Evolutionary conservation across 2,797 vertebrate genomes (phyloP), one percentile per base, ranked within the genome.

Genomic region (Neosilurus mollespiculum): DNA sequence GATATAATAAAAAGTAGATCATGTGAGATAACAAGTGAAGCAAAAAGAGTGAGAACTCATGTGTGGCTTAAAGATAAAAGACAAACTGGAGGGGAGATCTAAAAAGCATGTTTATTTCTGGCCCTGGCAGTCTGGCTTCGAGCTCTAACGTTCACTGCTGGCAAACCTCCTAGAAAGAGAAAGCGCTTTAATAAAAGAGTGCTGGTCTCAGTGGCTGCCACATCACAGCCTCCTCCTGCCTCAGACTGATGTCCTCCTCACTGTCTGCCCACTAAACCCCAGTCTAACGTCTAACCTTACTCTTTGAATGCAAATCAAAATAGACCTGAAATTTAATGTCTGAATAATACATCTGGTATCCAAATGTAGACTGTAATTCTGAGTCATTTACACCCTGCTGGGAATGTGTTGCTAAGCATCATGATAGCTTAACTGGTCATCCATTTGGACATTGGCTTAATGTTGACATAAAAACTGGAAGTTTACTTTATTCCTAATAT

Each of bases 41-140:
- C 18, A 43, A 65, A 80, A 73, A 56, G 80, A 79, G 43, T 3
- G 70, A 54, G 66, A 86, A 81, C 66, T 79, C 82, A 58, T 64
- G 69, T 70, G 65, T 79, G 76, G 58, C 54, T 30, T 65, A 62
- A 69, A 49, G 77, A 82, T 76, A 81, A 82, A 81, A 82, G 66
- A 75, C 72, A 78, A 54, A 61, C 72, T 62, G 59, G 62, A 82
- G 58, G 84, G 58, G 72, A 84, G 87, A 91, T 89, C 82, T 90
- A 92, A 93, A 95, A 95, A 96, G 95, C 94, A 96, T 94, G 94
- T 96, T 95, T 95, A 95, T 93, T 94, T 94, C 94, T 93, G 91
- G 93, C 91, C 94, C 94, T 93, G 91, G 93, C 91, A 89, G 90
- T 92, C 91, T 92, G 92, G 94, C 92, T 89, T 92, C 86, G 89